Conservation (phyloP, 2,797 vertebrate species). For the Falco rusticolus region DNA sequence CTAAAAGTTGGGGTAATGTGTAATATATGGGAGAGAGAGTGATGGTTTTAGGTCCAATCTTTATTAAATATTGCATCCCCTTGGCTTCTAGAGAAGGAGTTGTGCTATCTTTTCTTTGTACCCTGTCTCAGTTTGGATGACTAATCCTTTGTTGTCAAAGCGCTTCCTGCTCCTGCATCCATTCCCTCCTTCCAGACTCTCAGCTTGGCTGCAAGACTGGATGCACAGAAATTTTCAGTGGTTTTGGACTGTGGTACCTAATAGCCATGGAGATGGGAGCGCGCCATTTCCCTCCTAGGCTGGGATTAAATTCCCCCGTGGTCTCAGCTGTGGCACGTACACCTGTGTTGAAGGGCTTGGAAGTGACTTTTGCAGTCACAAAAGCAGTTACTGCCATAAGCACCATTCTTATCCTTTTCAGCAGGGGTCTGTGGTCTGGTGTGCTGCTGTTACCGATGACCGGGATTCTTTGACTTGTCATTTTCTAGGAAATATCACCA, state of each 20-base stretch:
- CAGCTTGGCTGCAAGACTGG: background rate
- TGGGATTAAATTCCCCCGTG: rapidly evolving
- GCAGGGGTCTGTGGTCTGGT: background rate
- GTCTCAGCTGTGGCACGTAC: rapidly evolving
- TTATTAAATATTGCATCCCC: background rate
- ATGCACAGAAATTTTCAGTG: background rate
- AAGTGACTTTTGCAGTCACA: background rate
- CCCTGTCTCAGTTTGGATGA: background rate
- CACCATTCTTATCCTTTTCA: background rate
- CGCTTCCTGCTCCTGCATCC: background rate
- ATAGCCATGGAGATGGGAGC: background rate
- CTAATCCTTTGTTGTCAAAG: background rate
- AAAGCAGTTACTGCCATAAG: background rate
- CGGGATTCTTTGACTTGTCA: background rate
- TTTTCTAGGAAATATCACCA: background rate
- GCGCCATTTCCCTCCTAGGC: background rate
- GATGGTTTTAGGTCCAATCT: background rate
- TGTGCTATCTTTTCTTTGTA: background rate
- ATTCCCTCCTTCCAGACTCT: background rate
- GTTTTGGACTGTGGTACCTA: background rate
- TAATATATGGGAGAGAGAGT: background rate
- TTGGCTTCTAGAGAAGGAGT: background rate
- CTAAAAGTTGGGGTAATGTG: background rate
- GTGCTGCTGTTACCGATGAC: background rate
- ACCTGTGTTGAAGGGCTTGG: background rate